A percentile compares a stretch with the other conserved stretches of the same genome.
These are phyloP conservation scores for Saccopteryx leptura DNA, from an alignment of 2,113 vertebrate genomes.

Conservation along the genomic window DNA sequence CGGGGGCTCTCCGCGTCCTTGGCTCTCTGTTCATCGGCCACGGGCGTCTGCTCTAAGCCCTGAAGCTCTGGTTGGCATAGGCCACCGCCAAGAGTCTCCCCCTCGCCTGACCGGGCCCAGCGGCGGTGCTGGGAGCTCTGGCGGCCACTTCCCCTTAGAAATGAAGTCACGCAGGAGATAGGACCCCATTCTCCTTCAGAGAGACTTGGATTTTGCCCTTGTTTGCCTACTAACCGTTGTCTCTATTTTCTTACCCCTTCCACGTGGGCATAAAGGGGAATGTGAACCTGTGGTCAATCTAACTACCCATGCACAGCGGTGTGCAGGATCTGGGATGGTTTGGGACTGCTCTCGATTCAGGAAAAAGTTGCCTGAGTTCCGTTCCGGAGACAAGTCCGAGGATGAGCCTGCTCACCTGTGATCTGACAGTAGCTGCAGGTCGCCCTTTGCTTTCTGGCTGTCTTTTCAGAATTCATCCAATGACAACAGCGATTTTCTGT, in stretches of 20 bases:
- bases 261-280: constrained; percentile 64
- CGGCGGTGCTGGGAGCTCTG: fast-evolving
- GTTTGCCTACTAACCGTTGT: background rate
- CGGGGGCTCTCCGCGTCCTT: background rate
- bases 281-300: constrained; percentile 66
- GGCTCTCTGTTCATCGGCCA: background rate
- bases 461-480: constrained; percentile 66
- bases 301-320: constrained; percentile 71
- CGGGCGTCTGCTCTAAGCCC: background rate
- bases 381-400: constrained; percentile 66
- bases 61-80: background rate
- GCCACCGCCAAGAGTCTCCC: background rate
- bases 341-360: constrained; percentile 74
- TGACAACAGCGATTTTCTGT: background rate
- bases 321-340: constrained; percentile 60
- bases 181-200: background rate
- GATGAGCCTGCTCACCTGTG: constrained; percentile 65
- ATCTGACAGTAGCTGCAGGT: constrained; percentile 49
- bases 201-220: background rate
- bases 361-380: constrained; percentile 78
- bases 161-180: background rate
- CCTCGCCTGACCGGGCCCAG: fast-evolving
- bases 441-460: constrained; percentile 60
- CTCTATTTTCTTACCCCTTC: background rate
- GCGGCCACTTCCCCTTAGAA: background rate